These are phyloP conservation scores for Rhinatrema bivittatum DNA, from an alignment of 2,797 vertebrate species.

Conservation along the genomic window DNA sequence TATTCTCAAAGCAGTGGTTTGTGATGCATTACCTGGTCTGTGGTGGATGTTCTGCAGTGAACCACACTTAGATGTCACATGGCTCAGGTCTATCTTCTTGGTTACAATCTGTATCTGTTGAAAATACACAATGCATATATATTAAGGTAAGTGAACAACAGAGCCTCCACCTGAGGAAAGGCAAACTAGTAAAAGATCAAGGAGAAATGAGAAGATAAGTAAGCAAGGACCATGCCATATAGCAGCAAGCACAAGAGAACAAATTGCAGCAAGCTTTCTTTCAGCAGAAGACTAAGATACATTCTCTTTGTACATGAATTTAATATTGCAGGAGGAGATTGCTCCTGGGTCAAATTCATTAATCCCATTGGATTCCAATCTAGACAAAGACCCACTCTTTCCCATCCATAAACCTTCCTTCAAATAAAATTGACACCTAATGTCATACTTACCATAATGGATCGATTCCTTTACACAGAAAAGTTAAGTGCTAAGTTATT, in stretches of 20 bases:
- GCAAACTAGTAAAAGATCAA: conserved; percentile 11
- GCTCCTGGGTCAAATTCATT: too few relatives aligned
- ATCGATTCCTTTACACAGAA: too few relatives aligned
- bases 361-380: conserved; percentile 33
- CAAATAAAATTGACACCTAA: too few relatives aligned
- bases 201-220: conserved; percentile 43
- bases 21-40: conserved; percentile 77
- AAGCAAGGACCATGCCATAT: conserved; percentile 27
- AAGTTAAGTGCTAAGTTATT: too few relatives aligned
- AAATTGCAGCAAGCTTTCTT: background rate
- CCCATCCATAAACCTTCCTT: background rate
- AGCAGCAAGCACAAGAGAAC: conserved; percentile 13
- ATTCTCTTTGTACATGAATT: too few relatives aligned
- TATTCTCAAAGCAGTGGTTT: too few relatives aligned
- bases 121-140: conserved; percentile 8
- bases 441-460: too few relatives aligned
- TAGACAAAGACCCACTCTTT: background rate
- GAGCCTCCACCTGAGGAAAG: background rate
- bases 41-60: conserved; percentile 89
- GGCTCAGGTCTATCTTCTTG: conserved; percentile 91
- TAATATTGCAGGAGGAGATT: too few relatives aligned
- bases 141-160: conserved; percentile 2
- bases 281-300: background rate
- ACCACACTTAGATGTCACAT: conserved; percentile 85
- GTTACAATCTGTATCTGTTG: conserved; percentile 81